Base-by-base conservation (phyloP, 1,140 invertebrate species). In the Zaprionus ornatus region DNA sequence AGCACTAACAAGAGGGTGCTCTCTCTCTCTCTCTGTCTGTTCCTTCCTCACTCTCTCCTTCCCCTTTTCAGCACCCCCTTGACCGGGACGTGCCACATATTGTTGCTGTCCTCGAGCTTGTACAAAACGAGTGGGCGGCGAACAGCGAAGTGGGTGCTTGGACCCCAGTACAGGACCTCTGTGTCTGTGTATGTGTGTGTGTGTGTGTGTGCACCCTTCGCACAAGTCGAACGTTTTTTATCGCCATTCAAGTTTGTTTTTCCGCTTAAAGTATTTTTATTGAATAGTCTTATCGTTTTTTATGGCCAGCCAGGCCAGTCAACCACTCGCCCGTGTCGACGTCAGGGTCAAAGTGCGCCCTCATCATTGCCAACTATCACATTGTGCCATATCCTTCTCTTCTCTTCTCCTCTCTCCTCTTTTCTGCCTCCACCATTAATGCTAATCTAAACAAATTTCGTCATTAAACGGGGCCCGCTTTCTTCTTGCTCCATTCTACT, bases 251-350 rank as follows among this genome's bases (percentile, higher is more conserved):
- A 90, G 91, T 86, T 92, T 92, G 87, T 92, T 92, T 91, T 92
- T 92, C 91, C 91, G 91, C 91, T 90, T 90, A 92, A 92, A 92
- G 84, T 91, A 91, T 86, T 92, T 92, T 91, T 91, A 91, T 91
- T 90, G 82, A 90, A 90, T 90, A 56, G 72, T 57, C 79, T 85
- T 90, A 85, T 82, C 86, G 81, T 91, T 91, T 91, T 91, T 90
- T 91, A 91, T 87, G 76, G 62, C 77, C 85, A 80, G 57, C 70
- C 84, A 78, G 76, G 62, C 74, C 85, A 80, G 57, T 68, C 84
- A 80, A 64, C 55, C 65, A 77, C 79, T 73, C 57, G 82, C 65
- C 63, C 74, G 23, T 75, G 63, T 79, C 66, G 21, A 50, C 27
- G 12, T 2, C 25, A 55, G 25, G 25, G 52, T 45, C 37, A 45